Base-by-base conservation (phyloP, 2,888 invertebrate species). In the Erebia aethiops region DNA sequence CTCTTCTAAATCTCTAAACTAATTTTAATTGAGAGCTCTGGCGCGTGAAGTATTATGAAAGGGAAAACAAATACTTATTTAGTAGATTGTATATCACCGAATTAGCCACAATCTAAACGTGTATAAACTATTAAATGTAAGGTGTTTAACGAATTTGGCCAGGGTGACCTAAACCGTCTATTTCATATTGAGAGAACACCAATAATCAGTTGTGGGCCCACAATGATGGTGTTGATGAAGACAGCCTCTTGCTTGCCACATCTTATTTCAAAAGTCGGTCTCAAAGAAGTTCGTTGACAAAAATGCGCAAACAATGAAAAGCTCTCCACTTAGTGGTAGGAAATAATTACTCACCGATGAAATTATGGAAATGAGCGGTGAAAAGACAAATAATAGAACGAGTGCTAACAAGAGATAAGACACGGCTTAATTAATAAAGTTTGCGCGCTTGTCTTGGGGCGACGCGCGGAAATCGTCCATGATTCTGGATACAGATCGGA, bases 401-500 rank as follows among this genome's bases (percentile, higher is more conserved):
- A 93, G 93, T 93, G 93, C 92, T 92, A 92, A 92, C 92, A 92
- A 92, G 92, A 92, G 93, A 93, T 93, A 93, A 93, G 92, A 93
- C 93, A 91, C 88, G 91, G 90, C 92, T 92, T 93, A 93, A 93
- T 93, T 92, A 93, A 93, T 93, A 93, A 93, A 93, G 92, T 93
- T 93, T 87, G 91, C 87, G 87, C 85, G 86, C 84, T 89, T 87
- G 91, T 89, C 89, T 90, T 84, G 82, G 86, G 85, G 87, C 84
- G 86, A 76, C 71, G 81, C 83, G 83, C 84, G 84, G 82, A 79
- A 87, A 88, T 84, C 87, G 85, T 80, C 82, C 84, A 86, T 88
- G 87, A 86, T 87, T 87, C 87, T 87, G 89, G 85, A 90, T 89
- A 87, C 87, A 85, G 89, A 91, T 90, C 89, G 87, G 91, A 92